These are phyloP conservation scores for Andrena marginata DNA, from an alignment of 2,888 invertebrate species.

Conservation along the genomic window DNA sequence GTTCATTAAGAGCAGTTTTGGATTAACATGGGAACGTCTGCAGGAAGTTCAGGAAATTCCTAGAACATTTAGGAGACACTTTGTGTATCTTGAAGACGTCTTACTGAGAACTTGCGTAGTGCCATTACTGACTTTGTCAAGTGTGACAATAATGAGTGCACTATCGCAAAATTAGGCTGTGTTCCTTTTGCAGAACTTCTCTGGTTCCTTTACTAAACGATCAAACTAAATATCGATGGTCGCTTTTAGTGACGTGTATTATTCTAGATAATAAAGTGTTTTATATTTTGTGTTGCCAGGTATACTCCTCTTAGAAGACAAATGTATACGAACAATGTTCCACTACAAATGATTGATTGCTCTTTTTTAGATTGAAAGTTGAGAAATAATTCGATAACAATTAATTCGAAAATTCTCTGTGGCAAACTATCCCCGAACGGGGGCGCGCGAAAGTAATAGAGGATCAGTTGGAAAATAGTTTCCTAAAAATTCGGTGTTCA, in stretches of 20 bases:
- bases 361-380: neutral
- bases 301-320: no score
- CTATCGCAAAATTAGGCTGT: slow-evolving; percentile 7
- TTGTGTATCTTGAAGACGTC: slow-evolving; percentile 35
- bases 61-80: slow-evolving; percentile 58
- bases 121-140: slow-evolving; percentile 54
- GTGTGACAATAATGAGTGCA: slow-evolving; percentile 36
- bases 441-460: no score
- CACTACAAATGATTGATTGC: no score
- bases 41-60: slow-evolving; percentile 59
- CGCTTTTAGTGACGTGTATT: neutral
- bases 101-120: slow-evolving; percentile 55
- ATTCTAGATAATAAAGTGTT: no score
- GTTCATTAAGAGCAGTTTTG: slow-evolving; percentile 55
- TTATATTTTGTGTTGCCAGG: no score
- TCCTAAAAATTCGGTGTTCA: no score
- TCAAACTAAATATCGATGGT: neutral
- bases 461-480: no score
- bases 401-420: no score
- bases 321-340: no score
- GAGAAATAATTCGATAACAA: neutral
- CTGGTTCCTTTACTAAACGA: neutral
- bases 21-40: slow-evolving; percentile 61
- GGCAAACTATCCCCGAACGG: no score
- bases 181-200: slow-evolving; percentile 1